Evolutionary conservation across 1,140 invertebrate genomes (phyloP), one percentile per base, ranked within the genome.

Genomic region (Ylistrum balloti): DNA sequence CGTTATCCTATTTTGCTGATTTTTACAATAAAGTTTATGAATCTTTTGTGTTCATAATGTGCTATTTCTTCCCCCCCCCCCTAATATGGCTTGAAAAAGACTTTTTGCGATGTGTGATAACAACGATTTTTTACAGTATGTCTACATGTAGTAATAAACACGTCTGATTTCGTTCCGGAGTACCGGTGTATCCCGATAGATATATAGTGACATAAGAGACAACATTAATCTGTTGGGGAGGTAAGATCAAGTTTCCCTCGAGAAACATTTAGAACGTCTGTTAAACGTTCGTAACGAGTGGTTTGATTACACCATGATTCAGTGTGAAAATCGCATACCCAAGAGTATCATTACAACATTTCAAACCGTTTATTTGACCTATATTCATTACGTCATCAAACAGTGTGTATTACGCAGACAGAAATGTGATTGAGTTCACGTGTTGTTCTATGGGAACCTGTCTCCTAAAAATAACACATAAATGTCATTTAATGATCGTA

Each of bases 401-500:
- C 56, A 74, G 56, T 74, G 56, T 74, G 56, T 74, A 74, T 74
- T 74, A 74, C 56, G 56, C 56, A 74, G 22, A 7, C 56, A 74
- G 3, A 74, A 74, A 74, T 74, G 56, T 74, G 56, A n/a, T 28
- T 3, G 17, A 17, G n/a, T n/a, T 28, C 56, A 74, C 56, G 56
- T 74, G 56, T 74, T 74, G 56, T 74, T 22, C 56, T 28, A 74
- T 22, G 28, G 56, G n/a, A n/a, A 74, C 56, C 56, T 74, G n/a
- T 74, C 56, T 28, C 22, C 28, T 74, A 17, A 74, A 74, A 74
- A 74, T 74, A 74, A 74, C 56, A 74, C 56, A 74, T 74, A 74
- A 74, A 74, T 74, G 56, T 74, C 56, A 74, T 74, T 74, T 74
- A 74, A 74, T 74, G 56, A 74, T 74, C 56, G 17, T 74, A 74